These are phyloP conservation scores for Poecilia wingei DNA, from an alignment of 2,797 vertebrate genomes.

Conservation along the genomic window DNA sequence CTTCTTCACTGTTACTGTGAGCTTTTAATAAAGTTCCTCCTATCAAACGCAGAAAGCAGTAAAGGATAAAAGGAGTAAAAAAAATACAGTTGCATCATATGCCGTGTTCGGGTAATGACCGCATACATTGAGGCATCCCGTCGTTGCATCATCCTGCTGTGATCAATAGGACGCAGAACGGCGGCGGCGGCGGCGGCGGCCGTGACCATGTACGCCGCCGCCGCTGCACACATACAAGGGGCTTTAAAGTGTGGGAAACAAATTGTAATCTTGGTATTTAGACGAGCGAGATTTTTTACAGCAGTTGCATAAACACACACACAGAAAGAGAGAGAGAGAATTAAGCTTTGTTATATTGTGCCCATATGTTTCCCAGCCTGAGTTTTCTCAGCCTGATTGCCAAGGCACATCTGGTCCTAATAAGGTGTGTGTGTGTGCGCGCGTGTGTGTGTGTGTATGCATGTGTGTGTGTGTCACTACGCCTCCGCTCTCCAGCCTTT, in stretches of 20 bases:
- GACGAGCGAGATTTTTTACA: constrained; percentile 49
- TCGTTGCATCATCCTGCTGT: background rate
- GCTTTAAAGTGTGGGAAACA: constrained; percentile 66
- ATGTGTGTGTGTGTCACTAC: constrained; percentile 37
- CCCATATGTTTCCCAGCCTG: constrained; percentile 78
- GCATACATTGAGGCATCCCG: background rate
- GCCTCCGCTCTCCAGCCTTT: constrained; percentile 54
- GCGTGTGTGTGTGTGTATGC: constrained; percentile 30
- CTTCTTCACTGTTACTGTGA: constrained; percentile 22
- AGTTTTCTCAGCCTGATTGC: constrained; percentile 72
- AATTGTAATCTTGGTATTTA: constrained; percentile 63
- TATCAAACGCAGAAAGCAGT: constrained; percentile 20
- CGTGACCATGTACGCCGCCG: background rate
- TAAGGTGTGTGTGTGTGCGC: constrained; percentile 51
- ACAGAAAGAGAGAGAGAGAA: constrained; percentile 19
- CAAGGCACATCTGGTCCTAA: constrained; percentile 80
- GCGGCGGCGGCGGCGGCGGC: background rate
- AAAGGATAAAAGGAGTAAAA: constrained; percentile 17
- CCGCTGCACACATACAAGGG: constrained; percentile 23
- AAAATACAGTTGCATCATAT: background rate
- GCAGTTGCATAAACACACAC: constrained; percentile 48
- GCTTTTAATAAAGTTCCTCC: constrained; percentile 32
- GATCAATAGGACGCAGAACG: constrained; percentile 10
- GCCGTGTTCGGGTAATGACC: background rate
- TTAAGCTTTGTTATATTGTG: constrained; percentile 70